phyloP scores from a whole-genome alignment of 2,113 vertebrate genomes.

The Cricetomys ansorgei region DNA sequence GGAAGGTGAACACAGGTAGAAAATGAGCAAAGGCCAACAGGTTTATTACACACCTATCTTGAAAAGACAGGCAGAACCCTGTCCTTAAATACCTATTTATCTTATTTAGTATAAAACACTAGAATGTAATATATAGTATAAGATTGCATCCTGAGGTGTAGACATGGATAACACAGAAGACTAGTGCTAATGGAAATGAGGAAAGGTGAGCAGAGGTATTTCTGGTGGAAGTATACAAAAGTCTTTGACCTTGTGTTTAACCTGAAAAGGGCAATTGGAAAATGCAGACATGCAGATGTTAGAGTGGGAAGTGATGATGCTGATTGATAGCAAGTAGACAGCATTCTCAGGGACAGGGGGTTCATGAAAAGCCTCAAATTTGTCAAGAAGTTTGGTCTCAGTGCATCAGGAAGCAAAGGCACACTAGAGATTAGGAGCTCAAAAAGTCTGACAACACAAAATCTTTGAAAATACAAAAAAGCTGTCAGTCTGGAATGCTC shows the following conservation, averaged over 20 bases:
- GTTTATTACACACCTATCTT: not conserved
- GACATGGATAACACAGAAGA: not conserved
- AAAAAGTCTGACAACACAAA: constrained; percentile 28
- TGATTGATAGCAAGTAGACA: not conserved
- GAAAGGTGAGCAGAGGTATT: not conserved
- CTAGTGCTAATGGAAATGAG: not conserved
- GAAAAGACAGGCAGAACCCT: not conserved
- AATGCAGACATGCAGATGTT: not conserved
- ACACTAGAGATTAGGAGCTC: constrained; percentile 33
- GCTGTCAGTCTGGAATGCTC: constrained; percentile 14
- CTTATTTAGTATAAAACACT: not conserved
- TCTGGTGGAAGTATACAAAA: not conserved
- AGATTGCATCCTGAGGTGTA: not conserved
- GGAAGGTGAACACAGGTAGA: not conserved
- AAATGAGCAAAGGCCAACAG: not conserved
- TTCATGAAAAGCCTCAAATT: constrained; percentile 55
- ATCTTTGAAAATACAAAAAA: constrained; percentile 51
- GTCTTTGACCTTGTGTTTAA: not conserved
- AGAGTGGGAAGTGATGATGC: not conserved
- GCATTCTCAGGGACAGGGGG: not conserved
- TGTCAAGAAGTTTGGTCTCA: constrained; percentile 61
- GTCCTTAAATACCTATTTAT: not conserved
- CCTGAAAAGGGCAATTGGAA: not conserved
- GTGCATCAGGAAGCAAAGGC: constrained; percentile 35
- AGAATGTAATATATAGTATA: not conserved